Base-by-base conservation (phyloP, 2,113 vertebrate genomes). In the Vanacampus margaritifer region DNA sequence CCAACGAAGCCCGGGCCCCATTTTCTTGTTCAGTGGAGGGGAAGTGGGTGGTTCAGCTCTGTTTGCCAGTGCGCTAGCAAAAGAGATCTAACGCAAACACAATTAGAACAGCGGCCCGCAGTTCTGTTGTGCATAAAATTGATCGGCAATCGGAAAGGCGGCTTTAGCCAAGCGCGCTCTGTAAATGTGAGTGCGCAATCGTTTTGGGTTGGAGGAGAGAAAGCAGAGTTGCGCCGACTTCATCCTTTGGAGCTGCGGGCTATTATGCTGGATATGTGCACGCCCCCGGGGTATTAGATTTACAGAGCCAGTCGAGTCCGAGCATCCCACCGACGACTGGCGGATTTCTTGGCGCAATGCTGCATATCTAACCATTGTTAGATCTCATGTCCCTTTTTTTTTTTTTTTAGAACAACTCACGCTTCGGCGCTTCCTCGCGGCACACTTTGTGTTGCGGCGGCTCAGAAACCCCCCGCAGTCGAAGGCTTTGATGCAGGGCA, bases 21-120 rank as follows among this genome's bases (percentile, higher is more conserved):
- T 84, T 88, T 84, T 87, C 83, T 87, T 81, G 80, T 80, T 89
- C 81, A 87, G 76, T 84, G 85, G 83, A 83, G 76, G 80, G 85
- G 65, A 84, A 79, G 82, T 79, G 80, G 78, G 75, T 74, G 83
- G 74, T 79, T 82, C 69, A 79, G 78, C 51, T 17, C 69, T 75
- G 75, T 83, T 85, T 87, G 79, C 85, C 83, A 83, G 57, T 75
- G 72, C 73, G 80, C 75, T 79, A 79, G 68, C 71, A 78, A 78
- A 57, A 71, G 75, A 79, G 57, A 79, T 86, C 84, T 79, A 71
- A 74, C 67, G 67, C 82, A 84, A 90, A 89, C 17, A 61, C 80
- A 87, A 87, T 88, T 85, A 86, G 74, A 83, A 59, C 65, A 37
- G 63, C 66, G 64, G 26, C 54, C 75, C 77, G 14, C 72, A 69